Evolutionary conservation across 2,797 vertebrate species (phyloP).

Genomic region (Urocyon cinereoargenteus): DNA sequence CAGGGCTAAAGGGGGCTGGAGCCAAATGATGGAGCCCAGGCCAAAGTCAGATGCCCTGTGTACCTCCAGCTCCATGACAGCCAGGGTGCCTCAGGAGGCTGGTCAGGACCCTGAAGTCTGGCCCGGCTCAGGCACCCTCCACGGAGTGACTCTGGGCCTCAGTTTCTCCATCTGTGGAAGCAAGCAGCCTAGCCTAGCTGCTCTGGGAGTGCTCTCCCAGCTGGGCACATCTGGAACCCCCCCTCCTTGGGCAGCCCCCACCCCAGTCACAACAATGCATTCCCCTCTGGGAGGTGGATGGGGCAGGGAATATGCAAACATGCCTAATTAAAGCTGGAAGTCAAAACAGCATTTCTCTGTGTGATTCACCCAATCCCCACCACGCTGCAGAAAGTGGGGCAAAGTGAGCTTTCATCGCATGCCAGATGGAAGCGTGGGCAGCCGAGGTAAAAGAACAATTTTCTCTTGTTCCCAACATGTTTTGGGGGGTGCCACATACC

Average conservation of each 20-base stretch:
- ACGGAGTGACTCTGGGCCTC: not conserved
- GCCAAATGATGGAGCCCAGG: not conserved
- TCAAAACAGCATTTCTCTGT: slow-evolving; percentile 74
- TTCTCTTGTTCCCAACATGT: slow-evolving; percentile 68
- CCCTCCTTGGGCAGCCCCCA: not conserved
- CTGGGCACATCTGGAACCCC: slow-evolving; percentile 49
- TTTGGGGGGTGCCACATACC: slow-evolving; percentile 65
- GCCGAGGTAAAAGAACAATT: slow-evolving; percentile 82
- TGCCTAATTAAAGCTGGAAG: slow-evolving; percentile 79
- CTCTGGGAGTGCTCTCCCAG: not conserved
- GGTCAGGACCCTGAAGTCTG: not conserved
- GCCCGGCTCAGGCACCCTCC: fast-evolving
- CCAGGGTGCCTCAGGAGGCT: not conserved
- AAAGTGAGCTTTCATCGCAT: slow-evolving; percentile 56
- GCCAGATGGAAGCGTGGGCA: slow-evolving; percentile 79
- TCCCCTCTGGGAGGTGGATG: slow-evolving; percentile 46
- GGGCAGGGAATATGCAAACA: slow-evolving; percentile 58
- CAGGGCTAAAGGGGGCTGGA: not conserved
- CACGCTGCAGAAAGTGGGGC: slow-evolving; percentile 53
- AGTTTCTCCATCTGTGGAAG: not conserved
- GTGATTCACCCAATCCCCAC: slow-evolving; percentile 67
- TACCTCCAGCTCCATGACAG: not conserved
- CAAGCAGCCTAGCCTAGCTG: not conserved
- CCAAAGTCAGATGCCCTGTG: not conserved
- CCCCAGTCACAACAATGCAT: slow-evolving; percentile 46